These are phyloP conservation scores for Eulemur macaco DNA, from an alignment of 2,113 vertebrate genomes.

Conservation along the genomic window DNA sequence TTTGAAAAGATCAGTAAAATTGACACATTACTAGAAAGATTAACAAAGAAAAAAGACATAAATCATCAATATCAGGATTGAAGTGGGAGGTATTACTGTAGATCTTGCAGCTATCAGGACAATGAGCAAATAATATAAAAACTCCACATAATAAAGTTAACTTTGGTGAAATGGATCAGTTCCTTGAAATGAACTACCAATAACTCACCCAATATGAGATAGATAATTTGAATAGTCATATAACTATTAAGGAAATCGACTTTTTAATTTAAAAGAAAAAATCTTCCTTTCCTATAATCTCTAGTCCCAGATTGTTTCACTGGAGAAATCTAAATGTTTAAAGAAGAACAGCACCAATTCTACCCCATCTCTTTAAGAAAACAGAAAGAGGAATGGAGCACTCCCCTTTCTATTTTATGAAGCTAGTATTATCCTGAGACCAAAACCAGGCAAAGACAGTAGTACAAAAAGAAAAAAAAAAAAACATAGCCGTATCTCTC, in stretches of 20 bases:
- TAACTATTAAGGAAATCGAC: neutral
- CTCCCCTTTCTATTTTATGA: no score
- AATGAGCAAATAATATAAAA: neutral
- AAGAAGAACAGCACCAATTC: no score
- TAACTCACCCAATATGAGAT: neutral
- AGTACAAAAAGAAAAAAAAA: no score
- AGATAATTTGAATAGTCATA: neutral
- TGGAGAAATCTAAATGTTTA: neutral
- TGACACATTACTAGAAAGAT: neutral
- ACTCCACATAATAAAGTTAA: neutral
- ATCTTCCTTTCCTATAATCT: neutral
- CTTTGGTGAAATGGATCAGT: neutral
- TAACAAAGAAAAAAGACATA: neutral
- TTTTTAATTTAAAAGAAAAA: neutral
- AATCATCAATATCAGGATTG: neutral
- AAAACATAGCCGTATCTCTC: no score
- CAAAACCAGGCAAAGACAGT: no score
- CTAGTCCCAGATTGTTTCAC: neutral
- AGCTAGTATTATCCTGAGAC: no score
- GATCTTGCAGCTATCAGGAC: neutral
- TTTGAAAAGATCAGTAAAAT: no score
- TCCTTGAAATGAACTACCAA: neutral
- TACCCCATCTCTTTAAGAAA: neutral
- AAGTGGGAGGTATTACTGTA: neutral
- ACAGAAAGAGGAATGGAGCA: neutral